Evolutionary conservation across 2,888 invertebrate species (phyloP).

Genomic region (Empis stercorea): DNA sequence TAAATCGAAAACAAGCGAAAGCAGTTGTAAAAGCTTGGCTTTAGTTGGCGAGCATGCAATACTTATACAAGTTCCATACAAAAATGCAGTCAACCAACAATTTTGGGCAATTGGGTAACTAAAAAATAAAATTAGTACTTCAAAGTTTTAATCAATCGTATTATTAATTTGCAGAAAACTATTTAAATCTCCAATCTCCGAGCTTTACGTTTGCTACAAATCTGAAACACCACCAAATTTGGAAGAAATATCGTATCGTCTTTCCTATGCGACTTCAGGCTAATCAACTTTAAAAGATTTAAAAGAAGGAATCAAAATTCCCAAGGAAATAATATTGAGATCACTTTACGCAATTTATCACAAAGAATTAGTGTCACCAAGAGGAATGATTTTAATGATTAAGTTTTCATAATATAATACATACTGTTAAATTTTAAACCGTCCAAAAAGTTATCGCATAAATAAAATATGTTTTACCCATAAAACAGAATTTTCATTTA

Average conservation of each 20-base stretch:
- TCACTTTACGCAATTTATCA: too few species aligned
- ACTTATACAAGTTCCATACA: constrained; percentile 45
- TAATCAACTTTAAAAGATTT: too few species aligned
- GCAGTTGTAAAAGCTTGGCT: constrained; percentile 42
- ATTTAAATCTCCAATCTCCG: constrained; percentile 63
- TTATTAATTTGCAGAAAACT: constrained; percentile 50
- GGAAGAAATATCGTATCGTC: constrained; percentile 74
- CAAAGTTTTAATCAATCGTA: constrained; percentile 9
- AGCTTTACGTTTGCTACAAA: constrained; percentile 77
- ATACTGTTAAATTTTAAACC: too few species aligned
- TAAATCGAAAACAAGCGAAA: neutral
- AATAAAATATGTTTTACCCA: too few species aligned
- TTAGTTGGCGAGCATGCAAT: constrained; percentile 77
- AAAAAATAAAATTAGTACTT: constrained; percentile 7
- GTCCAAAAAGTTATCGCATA: too few species aligned
- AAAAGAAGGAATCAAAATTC: too few species aligned
- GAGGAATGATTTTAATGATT: too few species aligned
- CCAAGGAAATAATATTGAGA: too few species aligned
- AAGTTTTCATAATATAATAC: too few species aligned
- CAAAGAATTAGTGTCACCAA: too few species aligned
- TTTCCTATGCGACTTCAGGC: constrained; percentile 28
- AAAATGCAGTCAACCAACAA: constrained; percentile 35
- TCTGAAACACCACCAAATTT: constrained; percentile 78
- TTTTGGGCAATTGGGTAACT: constrained; percentile 74
- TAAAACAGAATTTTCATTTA: too few species aligned